Percentiles rank a stretch among this genome's conserved stretches.
phyloP scores from a whole-genome alignment of 2,888 invertebrate genomes.

The Oxytorus armatus region DNA sequence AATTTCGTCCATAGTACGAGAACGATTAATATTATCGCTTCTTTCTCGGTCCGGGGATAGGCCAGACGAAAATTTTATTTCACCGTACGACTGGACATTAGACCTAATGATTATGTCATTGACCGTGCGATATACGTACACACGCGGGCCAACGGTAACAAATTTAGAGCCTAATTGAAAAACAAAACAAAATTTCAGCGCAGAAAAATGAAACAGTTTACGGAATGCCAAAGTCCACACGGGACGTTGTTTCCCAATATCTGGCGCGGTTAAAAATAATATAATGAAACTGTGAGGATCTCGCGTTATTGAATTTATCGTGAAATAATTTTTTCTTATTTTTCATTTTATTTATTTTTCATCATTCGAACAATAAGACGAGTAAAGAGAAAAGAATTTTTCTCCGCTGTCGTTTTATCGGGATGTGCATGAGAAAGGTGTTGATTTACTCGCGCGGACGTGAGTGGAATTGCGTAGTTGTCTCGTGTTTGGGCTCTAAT shows the following conservation, averaged over 20 bases:
- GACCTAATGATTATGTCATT: no score
- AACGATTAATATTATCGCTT: slow-evolving; percentile 13
- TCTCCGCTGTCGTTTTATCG: slow-evolving; percentile 11
- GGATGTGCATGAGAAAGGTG: slow-evolving; percentile 43
- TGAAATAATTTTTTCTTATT: slow-evolving; percentile 1
- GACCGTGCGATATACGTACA: no score
- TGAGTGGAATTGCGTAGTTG: slow-evolving; percentile 53
- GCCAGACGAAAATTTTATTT: slow-evolving; percentile 8
- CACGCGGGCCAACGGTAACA: no score
- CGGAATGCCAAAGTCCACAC: no score
- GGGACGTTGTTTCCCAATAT: no score
- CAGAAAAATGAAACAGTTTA: no score
- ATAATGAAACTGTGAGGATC: no score
- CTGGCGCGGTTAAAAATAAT: no score
- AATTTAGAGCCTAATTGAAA: no score
- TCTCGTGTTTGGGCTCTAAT: slow-evolving; percentile 53
- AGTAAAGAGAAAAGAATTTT: background rate
- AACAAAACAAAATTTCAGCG: no score
- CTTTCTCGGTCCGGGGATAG: slow-evolving; percentile 4
- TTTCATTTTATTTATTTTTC: slow-evolving; percentile 3
- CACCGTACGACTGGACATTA: no score
- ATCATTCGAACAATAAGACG: background rate
- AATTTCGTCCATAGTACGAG: slow-evolving; percentile 15
- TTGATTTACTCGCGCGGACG: slow-evolving; percentile 43
- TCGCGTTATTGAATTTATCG: background rate